A percentile compares a stretch with the other conserved stretches of the same genome.
Evolutionary conservation across 1,140 invertebrate genomes (phyloP).

Genomic region (Platyscapa corneri): DNA sequence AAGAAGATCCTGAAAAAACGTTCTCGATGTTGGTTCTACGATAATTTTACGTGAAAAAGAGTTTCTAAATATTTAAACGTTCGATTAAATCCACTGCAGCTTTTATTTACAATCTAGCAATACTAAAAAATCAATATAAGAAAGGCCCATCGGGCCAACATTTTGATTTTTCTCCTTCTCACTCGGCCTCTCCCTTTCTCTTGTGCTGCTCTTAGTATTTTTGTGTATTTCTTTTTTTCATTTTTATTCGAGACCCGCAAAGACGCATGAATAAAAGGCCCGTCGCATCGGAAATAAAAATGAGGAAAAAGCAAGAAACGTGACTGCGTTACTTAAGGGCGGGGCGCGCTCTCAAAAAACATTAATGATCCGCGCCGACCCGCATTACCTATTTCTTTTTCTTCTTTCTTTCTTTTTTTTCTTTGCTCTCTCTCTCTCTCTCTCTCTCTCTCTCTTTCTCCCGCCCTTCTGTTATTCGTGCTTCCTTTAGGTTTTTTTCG

Average conservation of each 20-base stretch:
- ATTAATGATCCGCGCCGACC: constrained; percentile 46
- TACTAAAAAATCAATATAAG: neutral
- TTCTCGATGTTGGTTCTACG: too few relatives aligned
- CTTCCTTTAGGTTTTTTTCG: constrained; percentile 27
- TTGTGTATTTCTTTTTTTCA: constrained; percentile 13
- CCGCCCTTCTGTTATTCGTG: neutral
- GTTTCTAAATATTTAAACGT: neutral
- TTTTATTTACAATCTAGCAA: neutral
- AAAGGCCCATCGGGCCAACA: neutral
- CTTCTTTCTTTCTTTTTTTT: neutral
- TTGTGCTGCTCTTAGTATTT: neutral
- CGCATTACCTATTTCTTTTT: constrained; percentile 23
- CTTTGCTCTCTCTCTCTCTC: neutral
- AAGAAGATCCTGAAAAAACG: too few relatives aligned
- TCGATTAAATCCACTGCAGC: neutral
- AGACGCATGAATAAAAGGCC: constrained; percentile 46
- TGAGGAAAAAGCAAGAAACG: constrained; percentile 39
- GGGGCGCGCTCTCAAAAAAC: constrained; percentile 39
- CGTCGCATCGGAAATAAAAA: constrained; percentile 47
- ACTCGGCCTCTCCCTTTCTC: neutral
- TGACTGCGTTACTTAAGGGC: constrained; percentile 51
- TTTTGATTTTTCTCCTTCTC: neutral
- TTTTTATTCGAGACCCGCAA: constrained; percentile 43
- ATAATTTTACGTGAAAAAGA: neutral
- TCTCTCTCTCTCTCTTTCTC: neutral